Base-by-base conservation (phyloP, 1,140 invertebrate genomes). In the Aphaenogaster rudis region DNA sequence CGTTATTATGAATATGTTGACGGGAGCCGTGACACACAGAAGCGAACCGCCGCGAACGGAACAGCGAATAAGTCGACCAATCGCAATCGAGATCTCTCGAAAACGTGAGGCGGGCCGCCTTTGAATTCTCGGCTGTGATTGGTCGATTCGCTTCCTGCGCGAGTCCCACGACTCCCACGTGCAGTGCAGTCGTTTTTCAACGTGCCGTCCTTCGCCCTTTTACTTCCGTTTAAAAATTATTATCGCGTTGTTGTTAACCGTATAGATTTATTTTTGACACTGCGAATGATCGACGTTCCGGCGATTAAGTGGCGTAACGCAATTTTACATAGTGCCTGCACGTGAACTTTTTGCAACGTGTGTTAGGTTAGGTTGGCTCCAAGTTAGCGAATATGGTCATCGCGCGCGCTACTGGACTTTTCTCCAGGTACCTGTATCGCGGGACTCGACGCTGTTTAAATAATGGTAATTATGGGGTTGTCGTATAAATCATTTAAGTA, bases 321-420 rank as follows among this genome's bases (percentile, higher is more conserved):
- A 48, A 48, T 71, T 71, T 71, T 2, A 50, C 0, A 33, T 4
- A 33, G 4, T 42, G 13, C 3, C 0, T 50, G 13, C 7, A 48
- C 5, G 11, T 7, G 15, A 11, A 50, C 4, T 1, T 28, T 45
- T 42, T 0, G n/a, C 42, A 48, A 48, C 42, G 66, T 48, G 66
- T 17, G 39, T 13, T 0, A 69, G 21, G 66, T 69, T 69, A 69
- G 21, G n/a, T 21, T 64, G 7, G 0, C 6, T 21, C 9, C 4
- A 45, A 48, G 9, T 48, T 21, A 0, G 94, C 95, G 0, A 95
- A 96, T 48, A 96, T 97, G 76, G 63, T 74, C 61, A 28, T 33
- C 36, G 11, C 8, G 15, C 59, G 36, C 61, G 28, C 13, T 67
- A 17, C 79, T 11, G 59, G 13, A 57, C 63, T 52, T 84, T 17